Conservation (phyloP, 2,888 invertebrate species). For the Pecten maximus region DNA sequence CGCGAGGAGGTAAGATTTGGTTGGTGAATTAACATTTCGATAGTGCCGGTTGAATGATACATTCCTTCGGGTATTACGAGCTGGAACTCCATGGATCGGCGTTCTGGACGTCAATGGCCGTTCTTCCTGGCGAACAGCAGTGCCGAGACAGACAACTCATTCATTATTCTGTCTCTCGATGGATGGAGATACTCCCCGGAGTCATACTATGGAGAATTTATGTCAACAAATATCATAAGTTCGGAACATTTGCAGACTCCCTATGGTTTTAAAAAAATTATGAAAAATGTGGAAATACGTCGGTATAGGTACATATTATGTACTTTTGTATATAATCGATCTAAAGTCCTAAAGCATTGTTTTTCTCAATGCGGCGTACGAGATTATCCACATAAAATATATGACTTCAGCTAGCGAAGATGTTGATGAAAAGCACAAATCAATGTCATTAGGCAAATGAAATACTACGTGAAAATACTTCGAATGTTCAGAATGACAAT, state of each 20-base stretch:
- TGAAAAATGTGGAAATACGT: neutral
- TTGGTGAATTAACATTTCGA: conserved; percentile 22
- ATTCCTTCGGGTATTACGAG: neutral
- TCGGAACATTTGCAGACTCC: neutral
- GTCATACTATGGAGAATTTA: neutral
- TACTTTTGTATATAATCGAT: neutral
- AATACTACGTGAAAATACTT: too few species aligned
- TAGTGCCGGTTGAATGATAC: neutral
- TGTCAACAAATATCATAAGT: neutral
- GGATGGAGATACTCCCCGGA: neutral
- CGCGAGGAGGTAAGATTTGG: neutral
- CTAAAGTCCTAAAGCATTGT: neutral
- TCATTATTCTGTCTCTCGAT: neutral
- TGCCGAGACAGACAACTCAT: neutral
- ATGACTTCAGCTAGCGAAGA: too few species aligned
- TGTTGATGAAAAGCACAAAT: too few species aligned
- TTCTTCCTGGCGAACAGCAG: neutral
- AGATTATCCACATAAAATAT: too few species aligned
- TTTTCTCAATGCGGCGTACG: too few species aligned
- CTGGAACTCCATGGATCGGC: neutral
- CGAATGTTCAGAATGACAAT: too few species aligned
- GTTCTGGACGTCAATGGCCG: neutral
- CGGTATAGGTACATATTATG: neutral
- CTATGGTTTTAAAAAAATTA: neutral
- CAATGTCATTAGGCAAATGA: too few species aligned